Conservation (phyloP, 2,113 vertebrate species). For the Mesocricetus auratus region DNA sequence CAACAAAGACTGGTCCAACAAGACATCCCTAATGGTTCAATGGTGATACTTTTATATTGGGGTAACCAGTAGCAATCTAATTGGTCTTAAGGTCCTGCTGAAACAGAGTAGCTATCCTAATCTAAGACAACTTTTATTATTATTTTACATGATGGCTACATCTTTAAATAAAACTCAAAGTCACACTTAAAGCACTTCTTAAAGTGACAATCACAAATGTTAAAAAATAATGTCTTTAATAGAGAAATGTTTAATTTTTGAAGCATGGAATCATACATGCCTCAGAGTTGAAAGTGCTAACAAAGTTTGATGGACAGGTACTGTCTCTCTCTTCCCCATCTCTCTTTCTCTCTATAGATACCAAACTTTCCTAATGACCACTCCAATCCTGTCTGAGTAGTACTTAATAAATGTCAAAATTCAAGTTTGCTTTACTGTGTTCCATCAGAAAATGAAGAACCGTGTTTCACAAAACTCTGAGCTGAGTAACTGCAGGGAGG, state of each 20-base stretch:
- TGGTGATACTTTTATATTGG: neutral
- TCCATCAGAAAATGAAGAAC: neutral
- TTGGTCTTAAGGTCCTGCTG: neutral
- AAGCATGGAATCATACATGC: neutral
- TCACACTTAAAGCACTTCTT: neutral
- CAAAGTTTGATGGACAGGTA: neutral
- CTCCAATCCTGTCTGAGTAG: neutral
- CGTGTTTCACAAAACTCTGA: neutral
- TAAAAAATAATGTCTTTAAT: slow-evolving; percentile 17
- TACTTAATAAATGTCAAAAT: neutral
- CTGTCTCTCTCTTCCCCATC: neutral
- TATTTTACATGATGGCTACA: neutral
- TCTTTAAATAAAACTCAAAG: neutral
- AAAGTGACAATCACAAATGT: neutral
- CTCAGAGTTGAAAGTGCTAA: neutral
- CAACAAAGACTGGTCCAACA: neutral
- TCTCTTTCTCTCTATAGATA: neutral
- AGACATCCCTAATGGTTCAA: neutral
- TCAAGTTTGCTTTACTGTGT: neutral
- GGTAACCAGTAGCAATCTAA: neutral
- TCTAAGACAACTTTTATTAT: neutral
- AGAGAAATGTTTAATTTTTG: slow-evolving; percentile 1
- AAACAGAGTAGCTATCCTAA: neutral
- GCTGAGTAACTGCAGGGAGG: neutral
- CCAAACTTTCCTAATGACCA: neutral